A percentile compares a stretch with the other conserved stretches of the same genome.
phyloP scores from a whole-genome alignment of 2,888 invertebrate species.

The Lacanobia wlatinum region DNA sequence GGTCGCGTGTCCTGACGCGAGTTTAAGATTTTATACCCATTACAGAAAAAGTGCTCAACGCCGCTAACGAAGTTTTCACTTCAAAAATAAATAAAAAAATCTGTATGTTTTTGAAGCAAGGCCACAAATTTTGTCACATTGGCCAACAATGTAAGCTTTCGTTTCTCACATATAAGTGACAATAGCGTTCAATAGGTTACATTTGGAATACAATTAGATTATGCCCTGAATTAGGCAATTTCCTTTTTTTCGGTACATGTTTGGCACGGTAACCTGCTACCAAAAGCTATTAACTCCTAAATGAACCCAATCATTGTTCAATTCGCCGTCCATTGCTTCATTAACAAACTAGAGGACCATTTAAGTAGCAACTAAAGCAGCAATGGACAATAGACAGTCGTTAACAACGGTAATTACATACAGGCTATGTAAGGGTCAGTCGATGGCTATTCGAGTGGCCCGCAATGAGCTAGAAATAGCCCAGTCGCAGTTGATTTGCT shows the following conservation, averaged over 20 bases:
- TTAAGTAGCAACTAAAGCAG: conserved; percentile 26
- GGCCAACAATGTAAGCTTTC: no score
- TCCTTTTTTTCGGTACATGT: neutral
- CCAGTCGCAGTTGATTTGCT: conserved; percentile 14
- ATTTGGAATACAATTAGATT: no score
- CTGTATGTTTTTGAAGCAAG: no score
- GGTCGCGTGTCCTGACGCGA: no score
- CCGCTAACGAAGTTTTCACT: no score
- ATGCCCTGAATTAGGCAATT: no score
- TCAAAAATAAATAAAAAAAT: no score
- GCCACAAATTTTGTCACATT: no score
- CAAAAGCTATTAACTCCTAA: neutral
- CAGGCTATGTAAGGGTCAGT: conserved; percentile 34
- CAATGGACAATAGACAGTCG: conserved; percentile 37
- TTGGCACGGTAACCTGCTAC: neutral
- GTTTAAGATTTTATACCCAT: no score
- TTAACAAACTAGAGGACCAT: conserved; percentile 27
- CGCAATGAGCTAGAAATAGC: conserved; percentile 29
- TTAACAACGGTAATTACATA: conserved; percentile 41
- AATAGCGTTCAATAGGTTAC: no score
- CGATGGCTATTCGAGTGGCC: conserved; percentile 29
- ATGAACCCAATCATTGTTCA: neutral
- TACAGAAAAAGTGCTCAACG: no score
- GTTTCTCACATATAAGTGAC: no score
- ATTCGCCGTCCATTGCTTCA: conserved; percentile 20